Evolutionary conservation across 2,797 vertebrate species (phyloP), one percentile per base, ranked within the genome.

Genomic region (Etheostoma nigrum): DNA sequence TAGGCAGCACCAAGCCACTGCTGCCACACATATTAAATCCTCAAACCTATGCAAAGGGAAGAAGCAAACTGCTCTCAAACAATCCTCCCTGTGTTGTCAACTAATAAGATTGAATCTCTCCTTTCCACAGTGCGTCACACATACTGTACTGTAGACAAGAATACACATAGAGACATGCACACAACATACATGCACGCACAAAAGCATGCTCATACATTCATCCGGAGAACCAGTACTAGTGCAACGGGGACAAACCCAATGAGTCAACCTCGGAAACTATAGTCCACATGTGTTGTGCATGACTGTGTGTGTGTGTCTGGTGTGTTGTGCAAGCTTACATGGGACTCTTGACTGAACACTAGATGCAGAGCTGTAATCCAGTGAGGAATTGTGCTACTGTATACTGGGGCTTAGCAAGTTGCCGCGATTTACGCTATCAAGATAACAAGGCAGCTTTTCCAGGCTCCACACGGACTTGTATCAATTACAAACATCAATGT

Each of bases 361-460:
- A 51, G 76, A 69, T 73, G 40, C 61, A 63, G 67, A 72, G 63
- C 66, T 77, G 54, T 83, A 74, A 86, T 84, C 79, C 83, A 86
- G n/a, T 27, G 33, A 86, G 83, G 82, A 90, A 86, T 78, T 72
- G 62, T 77, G 82, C 73, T 75, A 75, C 85, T 78, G 71, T 86
- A 76, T 59, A 70, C 69, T 45, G 36, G 57, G 70, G 64, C 67
- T 86, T 83, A 83, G 75, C 76, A 86, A 55, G 59, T 82, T 85
- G 80, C 79, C 72, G 76, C 76, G 67, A 48, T 73, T 72, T 71
- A 81, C 71, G 60, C 83, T 71, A 66, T 76, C 58, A 63, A 81
- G 69, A 86, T 82, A 72, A 76, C 79, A 76, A 75, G 58, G 67
- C 73, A 75, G 25, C 69, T 79, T 83, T 59, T 76, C 53, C 16